Percentiles rank a stretch among this genome's conserved stretches.
These are phyloP conservation scores for Lathronympha strigana DNA, from an alignment of 2,888 invertebrate genomes.

Conservation along the genomic window DNA sequence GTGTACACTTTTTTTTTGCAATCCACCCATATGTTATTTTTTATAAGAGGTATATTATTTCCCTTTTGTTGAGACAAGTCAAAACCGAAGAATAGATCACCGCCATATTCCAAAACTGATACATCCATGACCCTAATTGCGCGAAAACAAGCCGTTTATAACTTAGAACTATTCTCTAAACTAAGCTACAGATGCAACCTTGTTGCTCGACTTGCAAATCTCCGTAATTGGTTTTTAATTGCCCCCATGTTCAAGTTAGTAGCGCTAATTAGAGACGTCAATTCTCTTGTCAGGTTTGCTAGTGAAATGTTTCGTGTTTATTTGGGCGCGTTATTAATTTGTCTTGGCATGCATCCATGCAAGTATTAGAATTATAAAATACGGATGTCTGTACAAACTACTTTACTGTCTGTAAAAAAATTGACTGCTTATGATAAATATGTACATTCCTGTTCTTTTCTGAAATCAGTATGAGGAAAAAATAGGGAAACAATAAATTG, in stretches of 20 bases:
- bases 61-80: background rate
- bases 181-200: conserved; percentile 23
- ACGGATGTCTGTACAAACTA: too few species aligned
- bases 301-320: conserved; percentile 25
- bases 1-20: background rate
- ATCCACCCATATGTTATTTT: too few species aligned
- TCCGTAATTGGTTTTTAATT: conserved; percentile 29
- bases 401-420: too few species aligned
- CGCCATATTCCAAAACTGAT: background rate
- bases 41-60: too few species aligned
- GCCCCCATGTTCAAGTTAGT: conserved; percentile 26
- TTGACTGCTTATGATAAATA: too few species aligned
- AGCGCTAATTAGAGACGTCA: conserved; percentile 32
- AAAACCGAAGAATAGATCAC: background rate
- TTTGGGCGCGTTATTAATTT: background rate
- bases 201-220: conserved; percentile 25
- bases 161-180: conserved; percentile 17
- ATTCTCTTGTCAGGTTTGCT: conserved; percentile 30
- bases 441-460: too few species aligned
- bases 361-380: too few species aligned
- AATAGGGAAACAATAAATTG: too few species aligned
- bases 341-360: background rate
- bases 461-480: too few species aligned
- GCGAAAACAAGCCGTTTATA: conserved; percentile 11
- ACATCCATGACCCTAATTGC: background rate